These are phyloP conservation scores for Centropristis striata DNA, from an alignment of 2,113 vertebrate genomes.

Conservation along the genomic window DNA sequence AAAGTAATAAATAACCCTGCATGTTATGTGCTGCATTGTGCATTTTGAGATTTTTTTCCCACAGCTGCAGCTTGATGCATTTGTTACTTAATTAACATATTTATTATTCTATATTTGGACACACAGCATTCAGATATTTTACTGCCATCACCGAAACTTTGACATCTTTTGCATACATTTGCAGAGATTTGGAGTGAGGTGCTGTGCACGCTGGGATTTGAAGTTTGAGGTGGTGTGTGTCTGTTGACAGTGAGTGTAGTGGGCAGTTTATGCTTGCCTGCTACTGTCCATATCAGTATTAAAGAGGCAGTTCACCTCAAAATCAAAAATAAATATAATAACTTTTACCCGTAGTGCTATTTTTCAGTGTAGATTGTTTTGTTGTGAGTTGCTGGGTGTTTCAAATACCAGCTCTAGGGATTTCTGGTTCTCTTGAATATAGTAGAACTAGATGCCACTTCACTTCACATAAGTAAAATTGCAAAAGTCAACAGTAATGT, in stretches of 20 bases:
- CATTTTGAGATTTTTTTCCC: background rate
- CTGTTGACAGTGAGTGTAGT: slow-evolving; percentile 7
- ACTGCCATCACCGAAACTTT: background rate
- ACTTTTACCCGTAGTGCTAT: too few species aligned
- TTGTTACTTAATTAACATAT: background rate
- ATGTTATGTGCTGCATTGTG: background rate
- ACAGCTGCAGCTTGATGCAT: background rate
- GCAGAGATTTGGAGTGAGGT: slow-evolving; percentile 21
- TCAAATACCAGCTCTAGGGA: too few species aligned
- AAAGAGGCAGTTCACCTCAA: too few species aligned
- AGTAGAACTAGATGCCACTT: too few species aligned
- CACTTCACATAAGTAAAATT: too few species aligned
- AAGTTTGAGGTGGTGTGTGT: slow-evolving; percentile 29
- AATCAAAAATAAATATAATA: too few species aligned
- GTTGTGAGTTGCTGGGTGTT: too few species aligned
- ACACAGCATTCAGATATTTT: background rate
- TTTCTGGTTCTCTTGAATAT: too few species aligned
- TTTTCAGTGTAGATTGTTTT: too few species aligned
- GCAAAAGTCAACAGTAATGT: too few species aligned
- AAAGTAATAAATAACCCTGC: background rate
- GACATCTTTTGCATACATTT: slow-evolving; percentile 15
- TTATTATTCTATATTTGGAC: background rate
- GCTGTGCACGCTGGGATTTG: slow-evolving; percentile 60
- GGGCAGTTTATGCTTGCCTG: background rate
- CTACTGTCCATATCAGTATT: background rate